phyloP scores from a whole-genome alignment of 2,113 vertebrate species.

The Coptodon rendalli region DNA sequence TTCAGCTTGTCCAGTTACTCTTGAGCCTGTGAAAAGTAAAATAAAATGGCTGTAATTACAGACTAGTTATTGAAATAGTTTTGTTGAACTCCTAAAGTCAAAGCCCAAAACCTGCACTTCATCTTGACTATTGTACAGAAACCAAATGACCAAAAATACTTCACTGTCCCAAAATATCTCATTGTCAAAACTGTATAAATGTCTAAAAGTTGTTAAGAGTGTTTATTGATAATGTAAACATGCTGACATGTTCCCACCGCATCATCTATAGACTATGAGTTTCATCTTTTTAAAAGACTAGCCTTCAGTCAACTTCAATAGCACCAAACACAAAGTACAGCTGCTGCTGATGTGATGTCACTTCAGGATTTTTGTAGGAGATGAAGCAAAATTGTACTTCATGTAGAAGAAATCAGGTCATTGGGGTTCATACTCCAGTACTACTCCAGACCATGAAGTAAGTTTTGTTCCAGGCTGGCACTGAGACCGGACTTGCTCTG shows the following conservation, averaged over 20 bases:
- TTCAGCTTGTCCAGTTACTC: not conserved
- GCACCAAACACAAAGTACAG: not conserved
- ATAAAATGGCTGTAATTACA: not conserved
- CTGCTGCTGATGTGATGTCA: not conserved
- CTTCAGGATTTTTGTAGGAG: fast-evolving
- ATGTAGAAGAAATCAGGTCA: not conserved
- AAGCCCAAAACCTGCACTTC: not conserved
- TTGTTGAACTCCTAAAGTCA: not conserved
- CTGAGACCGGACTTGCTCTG: not conserved
- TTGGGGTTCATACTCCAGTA: not conserved
- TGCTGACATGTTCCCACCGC: not conserved
- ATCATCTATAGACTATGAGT: not conserved
- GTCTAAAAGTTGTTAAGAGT: not conserved
- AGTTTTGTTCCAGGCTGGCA: not conserved
- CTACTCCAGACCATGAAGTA: not conserved
- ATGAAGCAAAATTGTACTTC: not conserved
- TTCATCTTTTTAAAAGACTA: fast-evolving
- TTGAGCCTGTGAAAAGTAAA: not conserved
- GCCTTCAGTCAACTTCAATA: not conserved
- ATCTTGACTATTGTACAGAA: not conserved
- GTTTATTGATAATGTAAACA: not conserved
- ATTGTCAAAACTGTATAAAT: not conserved
- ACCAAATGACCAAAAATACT: not conserved
- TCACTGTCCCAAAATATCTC: not conserved
- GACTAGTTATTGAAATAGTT: not conserved